Conservation (phyloP, 2,797 vertebrate species). For the Cryptoblepharus egeriae region DNA sequence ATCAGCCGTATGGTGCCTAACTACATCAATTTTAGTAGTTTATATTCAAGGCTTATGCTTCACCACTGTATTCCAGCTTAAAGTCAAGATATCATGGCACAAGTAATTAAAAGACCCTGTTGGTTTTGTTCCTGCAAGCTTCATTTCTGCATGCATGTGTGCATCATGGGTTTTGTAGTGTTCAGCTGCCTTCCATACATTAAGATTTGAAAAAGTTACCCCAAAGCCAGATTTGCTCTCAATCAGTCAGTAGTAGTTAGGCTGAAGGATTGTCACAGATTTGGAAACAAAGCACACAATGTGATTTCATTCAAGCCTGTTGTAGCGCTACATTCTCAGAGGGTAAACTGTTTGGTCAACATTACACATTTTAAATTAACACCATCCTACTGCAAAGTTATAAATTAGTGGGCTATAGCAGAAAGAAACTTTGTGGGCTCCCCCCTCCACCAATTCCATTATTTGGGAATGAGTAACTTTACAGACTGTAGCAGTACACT, state of each 20-base stretch:
- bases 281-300: conserved; percentile 27
- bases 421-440: neutral
- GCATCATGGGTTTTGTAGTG: conserved; percentile 1
- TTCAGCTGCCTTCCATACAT: neutral
- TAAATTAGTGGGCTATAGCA: conserved; percentile 29
- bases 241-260: conserved; percentile 7
- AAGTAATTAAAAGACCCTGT: neutral
- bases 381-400: conserved; percentile 34
- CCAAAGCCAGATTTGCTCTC: neutral
- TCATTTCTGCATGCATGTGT: neutral
- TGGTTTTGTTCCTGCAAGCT: neutral
- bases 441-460: conserved; percentile 21
- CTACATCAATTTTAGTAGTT: too few relatives aligned
- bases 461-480: conserved; percentile 3
- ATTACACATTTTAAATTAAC: conserved; percentile 48
- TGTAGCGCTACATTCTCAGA: conserved; percentile 22
- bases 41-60: neutral
- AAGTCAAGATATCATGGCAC: neutral
- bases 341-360: conserved; percentile 31
- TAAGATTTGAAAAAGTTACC: neutral
- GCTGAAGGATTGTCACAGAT: neutral
- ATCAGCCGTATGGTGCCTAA: too few relatives aligned
- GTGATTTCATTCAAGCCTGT: conserved; percentile 24
- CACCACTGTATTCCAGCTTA: neutral
- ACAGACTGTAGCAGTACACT: neutral